A percentile compares a stretch with the other conserved stretches of the same genome.
These are phyloP conservation scores for Notechis scutatus DNA, from an alignment of 2,113 vertebrate species.

Conservation along the genomic window DNA sequence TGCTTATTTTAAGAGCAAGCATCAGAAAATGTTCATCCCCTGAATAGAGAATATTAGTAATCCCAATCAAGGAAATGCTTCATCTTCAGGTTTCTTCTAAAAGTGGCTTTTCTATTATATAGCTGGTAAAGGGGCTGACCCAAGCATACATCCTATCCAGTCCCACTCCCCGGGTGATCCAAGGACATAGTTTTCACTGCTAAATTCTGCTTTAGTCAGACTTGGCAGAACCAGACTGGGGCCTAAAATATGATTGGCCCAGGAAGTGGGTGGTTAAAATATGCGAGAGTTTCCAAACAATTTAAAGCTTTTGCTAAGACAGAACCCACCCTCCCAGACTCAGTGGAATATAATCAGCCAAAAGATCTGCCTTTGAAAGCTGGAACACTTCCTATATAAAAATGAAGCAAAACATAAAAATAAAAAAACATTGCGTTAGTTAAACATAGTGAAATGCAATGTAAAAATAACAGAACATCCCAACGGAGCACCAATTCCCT, in stretches of 20 bases:
- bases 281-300: conserved; percentile 10
- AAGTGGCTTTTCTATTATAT: not conserved
- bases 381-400: conserved; percentile 2
- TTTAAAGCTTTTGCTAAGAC: conserved; percentile 16
- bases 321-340: not conserved
- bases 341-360: not conserved
- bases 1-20: not conserved
- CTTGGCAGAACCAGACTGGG: not conserved
- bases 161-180: not conserved
- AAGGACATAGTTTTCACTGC: conserved; percentile 6
- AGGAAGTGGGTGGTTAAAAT: conserved; percentile 7
- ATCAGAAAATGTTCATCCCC: not conserved
- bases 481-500: not conserved
- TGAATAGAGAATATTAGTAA: not conserved
- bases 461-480: not conserved
- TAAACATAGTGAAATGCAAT: not conserved
- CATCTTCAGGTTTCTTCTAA: not conserved
- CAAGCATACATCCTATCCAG: not conserved
- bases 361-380: conserved; percentile 3
- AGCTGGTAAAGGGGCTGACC: not conserved
- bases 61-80: not conserved
- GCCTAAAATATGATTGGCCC: not conserved
- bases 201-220: not conserved
- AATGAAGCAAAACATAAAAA: not conserved
- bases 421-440: not conserved